Conservation (phyloP, 2,888 invertebrate genomes). For the Pandemis heparana region DNA sequence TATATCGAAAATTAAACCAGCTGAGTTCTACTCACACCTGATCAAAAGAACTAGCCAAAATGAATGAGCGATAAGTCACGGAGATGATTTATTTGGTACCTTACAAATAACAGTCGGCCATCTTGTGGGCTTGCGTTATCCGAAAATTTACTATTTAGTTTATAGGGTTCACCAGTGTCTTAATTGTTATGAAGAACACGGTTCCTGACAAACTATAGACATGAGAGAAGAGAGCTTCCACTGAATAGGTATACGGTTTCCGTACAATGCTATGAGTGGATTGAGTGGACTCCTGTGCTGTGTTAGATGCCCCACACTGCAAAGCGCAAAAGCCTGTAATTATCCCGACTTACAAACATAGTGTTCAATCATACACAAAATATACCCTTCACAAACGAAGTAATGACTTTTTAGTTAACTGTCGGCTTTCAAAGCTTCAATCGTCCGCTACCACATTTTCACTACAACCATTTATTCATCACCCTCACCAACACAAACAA, state of each 20-base stretch:
- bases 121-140: constrained; percentile 85
- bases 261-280: constrained; percentile 59
- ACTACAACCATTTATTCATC: constrained; percentile 69
- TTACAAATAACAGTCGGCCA: constrained; percentile 85
- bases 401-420: constrained; percentile 51
- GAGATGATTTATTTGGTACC: constrained; percentile 77
- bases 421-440: constrained; percentile 58
- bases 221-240: constrained; percentile 59
- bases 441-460: constrained; percentile 72
- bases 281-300: constrained; percentile 60
- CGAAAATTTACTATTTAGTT: constrained; percentile 73
- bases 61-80: constrained; percentile 54
- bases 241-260: constrained; percentile 57
- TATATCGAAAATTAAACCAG: constrained; percentile 49
- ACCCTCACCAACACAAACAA: constrained; percentile 80
- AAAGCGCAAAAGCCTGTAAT: constrained; percentile 76
- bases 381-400: constrained; percentile 61
- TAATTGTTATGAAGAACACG: constrained; percentile 58
- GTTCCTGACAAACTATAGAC: constrained; percentile 56
- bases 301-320: constrained; percentile 69
- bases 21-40: constrained; percentile 18
- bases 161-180: constrained; percentile 66
- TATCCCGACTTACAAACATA: constrained; percentile 54
- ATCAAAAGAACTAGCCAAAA: constrained; percentile 49
- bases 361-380: constrained; percentile 46